Percentiles rank a stretch among this genome's conserved stretches.
Conservation (phyloP, 2,113 vertebrate species). For the Megatriorchis doriae region DNA sequence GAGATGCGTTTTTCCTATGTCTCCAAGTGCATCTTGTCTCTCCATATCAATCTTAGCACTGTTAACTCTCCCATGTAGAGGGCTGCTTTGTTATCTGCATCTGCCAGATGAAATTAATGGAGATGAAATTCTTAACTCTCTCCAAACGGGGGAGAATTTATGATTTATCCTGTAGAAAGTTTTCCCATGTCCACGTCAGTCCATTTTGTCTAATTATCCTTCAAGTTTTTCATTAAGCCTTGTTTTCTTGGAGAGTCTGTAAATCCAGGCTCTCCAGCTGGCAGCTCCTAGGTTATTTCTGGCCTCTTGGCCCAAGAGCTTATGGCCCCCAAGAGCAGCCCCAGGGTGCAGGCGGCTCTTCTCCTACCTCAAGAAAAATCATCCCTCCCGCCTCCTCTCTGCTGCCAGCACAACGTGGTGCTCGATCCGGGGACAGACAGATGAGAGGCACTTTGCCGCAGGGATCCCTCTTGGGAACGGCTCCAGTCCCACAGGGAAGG, state of each 20-base stretch:
- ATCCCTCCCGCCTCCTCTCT: neutral
- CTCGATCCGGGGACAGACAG: neutral
- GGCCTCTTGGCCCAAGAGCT: neutral
- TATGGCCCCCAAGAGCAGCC: neutral
- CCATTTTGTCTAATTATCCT: neutral
- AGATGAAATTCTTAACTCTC: neutral
- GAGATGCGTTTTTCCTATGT: neutral
- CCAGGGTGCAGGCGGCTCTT: neutral
- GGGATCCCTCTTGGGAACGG: neutral
- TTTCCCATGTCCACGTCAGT: neutral
- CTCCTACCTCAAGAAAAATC: neutral
- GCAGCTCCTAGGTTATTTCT: neutral
- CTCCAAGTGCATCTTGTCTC: slow-evolving; percentile 28
- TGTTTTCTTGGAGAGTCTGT: neutral
- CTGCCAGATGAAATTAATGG: neutral
- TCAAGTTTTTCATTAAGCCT: neutral
- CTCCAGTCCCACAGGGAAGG: neutral
- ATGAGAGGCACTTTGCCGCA: neutral
- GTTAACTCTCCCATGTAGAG: neutral
- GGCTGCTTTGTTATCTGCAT: neutral
- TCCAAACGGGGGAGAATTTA: neutral
- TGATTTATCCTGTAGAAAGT: neutral
- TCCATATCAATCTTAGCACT: neutral
- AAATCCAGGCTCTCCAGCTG: neutral
- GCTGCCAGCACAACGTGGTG: rapidly evolving